These are phyloP conservation scores for Nomada hirtipes DNA, from an alignment of 2,888 invertebrate species.

Conservation along the genomic window DNA sequence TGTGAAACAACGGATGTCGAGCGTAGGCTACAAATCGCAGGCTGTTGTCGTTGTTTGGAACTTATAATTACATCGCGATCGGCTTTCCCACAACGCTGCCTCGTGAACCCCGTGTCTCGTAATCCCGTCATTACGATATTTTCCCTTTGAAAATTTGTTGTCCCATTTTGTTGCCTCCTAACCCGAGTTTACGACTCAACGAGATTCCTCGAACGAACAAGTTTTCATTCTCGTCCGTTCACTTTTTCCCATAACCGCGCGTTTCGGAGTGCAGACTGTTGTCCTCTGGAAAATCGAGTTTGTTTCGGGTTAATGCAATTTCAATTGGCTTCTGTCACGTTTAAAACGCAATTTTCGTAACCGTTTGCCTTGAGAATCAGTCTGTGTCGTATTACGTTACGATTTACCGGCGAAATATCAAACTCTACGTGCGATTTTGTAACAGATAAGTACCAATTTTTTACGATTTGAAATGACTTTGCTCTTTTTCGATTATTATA, in stretches of 20 bases:
- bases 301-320: constrained; percentile 62
- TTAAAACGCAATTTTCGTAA: constrained; percentile 14
- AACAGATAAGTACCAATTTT: constrained; percentile 8
- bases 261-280: constrained; percentile 74
- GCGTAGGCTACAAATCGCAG: constrained; percentile 40
- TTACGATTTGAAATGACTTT: constrained; percentile 10
- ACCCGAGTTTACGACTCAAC: constrained; percentile 60
- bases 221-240: constrained; percentile 65
- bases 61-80: constrained; percentile 64
- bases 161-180: constrained; percentile 50
- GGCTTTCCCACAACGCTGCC: constrained; percentile 47
- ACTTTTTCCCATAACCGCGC: constrained; percentile 76
- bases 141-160: constrained; percentile 45
- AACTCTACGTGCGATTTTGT: neutral
- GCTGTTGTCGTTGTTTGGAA: constrained; percentile 68
- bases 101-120: constrained; percentile 24
- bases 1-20: constrained; percentile 47
- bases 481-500: neutral
- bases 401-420: neutral
- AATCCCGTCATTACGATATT: constrained; percentile 15
- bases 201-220: constrained; percentile 58
- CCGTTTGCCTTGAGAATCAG: constrained; percentile 9
- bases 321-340: constrained; percentile 1
- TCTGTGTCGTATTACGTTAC: constrained; percentile 1
- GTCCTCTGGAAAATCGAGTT: constrained; percentile 75